A percentile compares a stretch with the other conserved stretches of the same genome.
These are phyloP conservation scores for Oncorhynchus mykiss DNA, from an alignment of 2,113 vertebrate species.

Conservation along the genomic window DNA sequence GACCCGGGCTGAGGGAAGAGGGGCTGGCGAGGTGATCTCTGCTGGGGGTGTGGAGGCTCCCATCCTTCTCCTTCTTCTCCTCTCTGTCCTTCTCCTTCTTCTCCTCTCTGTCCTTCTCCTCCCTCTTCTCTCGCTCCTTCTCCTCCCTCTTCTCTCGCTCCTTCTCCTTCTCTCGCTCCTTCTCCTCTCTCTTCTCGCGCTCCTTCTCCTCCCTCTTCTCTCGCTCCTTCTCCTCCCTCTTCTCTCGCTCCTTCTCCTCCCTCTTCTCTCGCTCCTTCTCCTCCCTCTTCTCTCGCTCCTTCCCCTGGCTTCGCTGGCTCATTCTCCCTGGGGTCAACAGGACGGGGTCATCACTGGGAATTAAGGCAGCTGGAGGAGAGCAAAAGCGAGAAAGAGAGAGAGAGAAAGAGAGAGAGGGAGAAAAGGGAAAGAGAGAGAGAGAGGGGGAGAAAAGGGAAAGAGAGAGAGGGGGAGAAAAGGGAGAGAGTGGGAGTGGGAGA, in stretches of 20 bases:
- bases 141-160: conserved; percentile 69
- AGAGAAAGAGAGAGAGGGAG: background rate
- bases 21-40: conserved; percentile 80
- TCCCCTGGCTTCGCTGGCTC: conserved; percentile 85
- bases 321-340: conserved; percentile 88
- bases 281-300: conserved; percentile 68
- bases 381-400: background rate
- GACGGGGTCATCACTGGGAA: conserved; percentile 81
- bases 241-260: conserved; percentile 74
- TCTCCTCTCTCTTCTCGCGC: conserved; percentile 76
- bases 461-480: background rate
- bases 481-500: background rate
- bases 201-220: conserved; percentile 27
- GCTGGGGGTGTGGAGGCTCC: conserved; percentile 81
- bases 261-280: conserved; percentile 61
- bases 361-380: conserved; percentile 72
- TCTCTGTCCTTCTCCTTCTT: conserved; percentile 81
- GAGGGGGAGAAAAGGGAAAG: background rate
- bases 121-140: background rate
- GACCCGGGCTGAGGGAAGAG: conserved; percentile 82
- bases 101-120: conserved; percentile 84
- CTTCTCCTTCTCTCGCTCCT: conserved; percentile 70
- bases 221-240: conserved; percentile 26
- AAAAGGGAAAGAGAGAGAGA: background rate
- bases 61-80: conserved; percentile 76